phyloP scores from a whole-genome alignment of 1,140 invertebrate genomes.

The Ruditapes philippinarum region DNA sequence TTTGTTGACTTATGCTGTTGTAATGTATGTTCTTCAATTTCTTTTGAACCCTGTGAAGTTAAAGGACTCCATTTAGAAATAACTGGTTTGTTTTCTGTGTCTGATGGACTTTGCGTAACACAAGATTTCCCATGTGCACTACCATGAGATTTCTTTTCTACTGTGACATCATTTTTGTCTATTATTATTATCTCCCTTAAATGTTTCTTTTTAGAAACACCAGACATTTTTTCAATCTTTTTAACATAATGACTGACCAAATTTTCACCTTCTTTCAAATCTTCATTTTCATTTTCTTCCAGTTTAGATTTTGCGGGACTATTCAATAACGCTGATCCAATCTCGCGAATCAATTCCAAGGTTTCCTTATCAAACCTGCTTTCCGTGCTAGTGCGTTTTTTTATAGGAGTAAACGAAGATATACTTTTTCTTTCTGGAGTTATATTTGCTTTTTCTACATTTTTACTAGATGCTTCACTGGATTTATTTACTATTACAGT shows the following conservation, averaged over 20 bases:
- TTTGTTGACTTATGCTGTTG: neutral
- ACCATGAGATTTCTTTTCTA: conserved; percentile 2
- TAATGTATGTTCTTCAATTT: neutral
- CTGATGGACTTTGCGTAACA: neutral
- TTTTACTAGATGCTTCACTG: neutral
- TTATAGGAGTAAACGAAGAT: neutral
- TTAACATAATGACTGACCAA: conserved; percentile 78
- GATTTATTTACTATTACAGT: neutral
- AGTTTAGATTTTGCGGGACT: conserved; percentile 72
- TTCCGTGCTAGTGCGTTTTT: conserved; percentile 11
- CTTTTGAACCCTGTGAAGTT: neutral
- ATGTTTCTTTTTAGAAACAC: conserved; percentile 52
- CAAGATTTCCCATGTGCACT: neutral
- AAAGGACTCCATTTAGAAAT: conserved; percentile 44
- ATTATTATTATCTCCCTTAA: conserved; percentile 77
- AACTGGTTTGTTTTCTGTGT: neutral
- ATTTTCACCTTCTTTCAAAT: conserved; percentile 61
- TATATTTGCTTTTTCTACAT: neutral
- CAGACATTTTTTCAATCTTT: conserved; percentile 78
- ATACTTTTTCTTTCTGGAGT: neutral
- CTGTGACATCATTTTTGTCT: conserved; percentile 59
- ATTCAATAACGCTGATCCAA: conserved; percentile 79
- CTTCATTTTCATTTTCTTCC: conserved; percentile 63
- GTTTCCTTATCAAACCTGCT: conserved; percentile 73
- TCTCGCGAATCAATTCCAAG: conserved; percentile 79